Evolutionary conservation across 2,113 vertebrate species (phyloP), one percentile per base, ranked within the genome.

Genomic region (Pangasianodon hypophthalmus): DNA sequence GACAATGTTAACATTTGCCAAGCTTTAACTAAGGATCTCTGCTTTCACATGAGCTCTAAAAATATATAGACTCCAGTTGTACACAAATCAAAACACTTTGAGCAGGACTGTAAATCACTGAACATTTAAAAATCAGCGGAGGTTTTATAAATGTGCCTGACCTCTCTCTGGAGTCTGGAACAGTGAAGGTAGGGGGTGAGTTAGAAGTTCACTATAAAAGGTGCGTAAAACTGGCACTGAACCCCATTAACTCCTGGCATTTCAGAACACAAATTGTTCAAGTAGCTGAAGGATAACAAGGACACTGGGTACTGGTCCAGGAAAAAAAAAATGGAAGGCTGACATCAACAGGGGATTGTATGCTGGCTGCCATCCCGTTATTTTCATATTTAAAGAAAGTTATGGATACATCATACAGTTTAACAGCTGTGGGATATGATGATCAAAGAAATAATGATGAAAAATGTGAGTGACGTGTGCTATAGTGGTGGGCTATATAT

Each of bases 121-220:
- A n/a, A 50, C 37, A 56, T 73, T 46, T 48, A 88, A 71, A 60
- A 69, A 85, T 26, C 41, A 21, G 7, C 46, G 9, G 10, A 11
- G 37, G 56, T 73, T 52, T 85, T 69, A 14, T 56, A 71, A 84
- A 8, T 1, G 2, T 84, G 18, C 19, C 13, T n/a, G 13, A 50
- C 19, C 56, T 58, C 14, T 69, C 11, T 24, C 37, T 11, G 18
- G 52, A 26, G 58, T 82, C 83, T 82, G 52, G 21, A 52, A 58
- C 41, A 32, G 24, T 19, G 24, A 29, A 16, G 21, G 0, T n/a
- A 50, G 32, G 16, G 32, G n/a, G 77, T 21, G 81, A 56, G 21
- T 69, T 84, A 87, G 77, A 87, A 81, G 86, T 73, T 89, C 41
- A 81, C 50, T 84, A 37, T 54, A 37, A 64, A 56, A 67, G 80